phyloP scores from a whole-genome alignment of 2,113 vertebrate species.

The Chrysemys picta region DNA sequence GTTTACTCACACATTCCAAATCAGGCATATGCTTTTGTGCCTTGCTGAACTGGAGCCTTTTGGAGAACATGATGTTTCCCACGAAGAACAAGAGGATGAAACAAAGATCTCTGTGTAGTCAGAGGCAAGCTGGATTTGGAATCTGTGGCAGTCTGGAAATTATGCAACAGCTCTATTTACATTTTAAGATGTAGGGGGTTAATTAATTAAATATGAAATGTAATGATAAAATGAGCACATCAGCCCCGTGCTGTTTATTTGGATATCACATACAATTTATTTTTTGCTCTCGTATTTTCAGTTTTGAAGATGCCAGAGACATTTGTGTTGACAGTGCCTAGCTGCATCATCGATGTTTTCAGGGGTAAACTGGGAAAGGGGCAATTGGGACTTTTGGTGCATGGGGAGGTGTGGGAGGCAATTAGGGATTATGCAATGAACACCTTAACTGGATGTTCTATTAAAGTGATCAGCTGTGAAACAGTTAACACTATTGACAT shows the following conservation, averaged over 20 bases:
- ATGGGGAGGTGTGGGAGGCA: background rate
- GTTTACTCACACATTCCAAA: background rate
- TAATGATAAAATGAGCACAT: conserved; percentile 8
- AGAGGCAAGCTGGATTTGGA: conserved; percentile 12
- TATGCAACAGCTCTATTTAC: background rate
- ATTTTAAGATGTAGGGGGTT: background rate
- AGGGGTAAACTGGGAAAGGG: conserved; percentile 12
- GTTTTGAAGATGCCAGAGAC: conserved; percentile 15
- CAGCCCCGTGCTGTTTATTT: background rate
- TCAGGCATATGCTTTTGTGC: background rate
- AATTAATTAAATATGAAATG: background rate
- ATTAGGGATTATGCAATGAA: background rate
- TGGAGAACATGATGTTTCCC: background rate
- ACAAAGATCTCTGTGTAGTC: background rate
- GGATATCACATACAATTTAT: background rate
- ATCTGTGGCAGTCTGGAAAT: background rate
- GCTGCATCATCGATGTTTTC: background rate
- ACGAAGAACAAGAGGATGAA: background rate
- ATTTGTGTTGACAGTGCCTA: conserved; percentile 28
- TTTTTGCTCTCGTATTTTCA: conserved; percentile 2
- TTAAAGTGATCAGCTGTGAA: background rate
- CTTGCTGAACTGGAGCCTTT: background rate
- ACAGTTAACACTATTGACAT: background rate
- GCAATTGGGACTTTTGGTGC: background rate
- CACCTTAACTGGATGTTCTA: background rate